Conservation (phyloP, 2,797 vertebrate genomes). For the Chiroxiphia lanceolata region DNA sequence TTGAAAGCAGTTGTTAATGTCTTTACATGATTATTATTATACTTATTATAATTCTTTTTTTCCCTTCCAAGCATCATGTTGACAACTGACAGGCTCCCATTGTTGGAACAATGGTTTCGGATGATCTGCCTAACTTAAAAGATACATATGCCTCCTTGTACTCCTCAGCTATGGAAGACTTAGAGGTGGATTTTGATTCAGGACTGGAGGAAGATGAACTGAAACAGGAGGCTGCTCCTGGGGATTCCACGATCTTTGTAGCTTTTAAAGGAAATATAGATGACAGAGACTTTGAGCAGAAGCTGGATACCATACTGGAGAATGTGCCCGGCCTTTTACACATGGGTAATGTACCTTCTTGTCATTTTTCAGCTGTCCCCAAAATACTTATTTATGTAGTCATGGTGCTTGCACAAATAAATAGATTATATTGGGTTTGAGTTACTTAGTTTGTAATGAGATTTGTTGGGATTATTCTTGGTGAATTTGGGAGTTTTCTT, state of each 20-base stretch:
- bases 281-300: conserved; percentile 90
- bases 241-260: conserved; percentile 88
- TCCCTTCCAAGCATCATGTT: conserved; percentile 62
- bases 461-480: neutral
- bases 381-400: neutral
- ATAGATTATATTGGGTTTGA: neutral
- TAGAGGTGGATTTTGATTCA: conserved; percentile 87
- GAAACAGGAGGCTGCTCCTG: conserved; percentile 65
- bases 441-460: neutral
- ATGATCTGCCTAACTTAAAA: conserved; percentile 66
- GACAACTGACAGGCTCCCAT: conserved; percentile 50
- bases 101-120: conserved; percentile 76
- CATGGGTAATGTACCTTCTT: conserved; percentile 82
- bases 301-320: conserved; percentile 86
- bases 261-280: conserved; percentile 93
- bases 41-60: neutral
- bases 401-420: neutral
- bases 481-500: neutral
- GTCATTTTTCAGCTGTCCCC: neutral
- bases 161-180: conserved; percentile 76
- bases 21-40: neutral
- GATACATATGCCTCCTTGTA: conserved; percentile 75
- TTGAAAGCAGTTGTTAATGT: neutral
- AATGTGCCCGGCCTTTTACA: conserved; percentile 88
- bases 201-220: conserved; percentile 86